These are phyloP conservation scores for Diachrysia chrysitis DNA, from an alignment of 2,888 invertebrate genomes.

Conservation along the genomic window DNA sequence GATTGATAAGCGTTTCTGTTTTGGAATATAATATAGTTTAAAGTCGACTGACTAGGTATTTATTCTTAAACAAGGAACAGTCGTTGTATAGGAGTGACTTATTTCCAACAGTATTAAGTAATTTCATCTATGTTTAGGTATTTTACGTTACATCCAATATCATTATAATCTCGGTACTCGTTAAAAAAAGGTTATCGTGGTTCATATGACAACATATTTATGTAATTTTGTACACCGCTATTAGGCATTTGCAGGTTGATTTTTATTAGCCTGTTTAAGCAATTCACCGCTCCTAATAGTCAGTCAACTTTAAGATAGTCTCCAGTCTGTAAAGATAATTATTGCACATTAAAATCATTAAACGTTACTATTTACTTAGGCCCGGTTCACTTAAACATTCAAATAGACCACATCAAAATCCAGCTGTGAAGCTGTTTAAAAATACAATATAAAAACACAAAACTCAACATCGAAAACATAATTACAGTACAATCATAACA, in stretches of 20 bases:
- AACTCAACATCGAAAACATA: slow-evolving; percentile 42
- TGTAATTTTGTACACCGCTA: background rate
- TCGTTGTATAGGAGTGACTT: background rate
- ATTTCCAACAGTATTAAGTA: background rate
- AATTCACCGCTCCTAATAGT: background rate
- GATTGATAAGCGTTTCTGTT: background rate
- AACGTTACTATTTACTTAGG: slow-evolving; percentile 37
- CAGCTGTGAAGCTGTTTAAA: slow-evolving; percentile 35
- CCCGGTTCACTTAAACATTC: slow-evolving; percentile 29
- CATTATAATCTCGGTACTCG: background rate
- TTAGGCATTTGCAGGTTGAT: background rate
- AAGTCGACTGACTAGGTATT: background rate
- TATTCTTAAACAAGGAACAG: background rate
- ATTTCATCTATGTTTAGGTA: too few species aligned
- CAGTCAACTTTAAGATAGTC: background rate
- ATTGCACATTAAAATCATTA: slow-evolving; percentile 29
- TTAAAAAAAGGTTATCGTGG: background rate
- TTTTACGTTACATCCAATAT: background rate
- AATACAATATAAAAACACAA: slow-evolving; percentile 33
- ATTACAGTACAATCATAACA: slow-evolving; percentile 20
- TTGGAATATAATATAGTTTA: slow-evolving; percentile 1
- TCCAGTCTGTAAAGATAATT: slow-evolving; percentile 2
- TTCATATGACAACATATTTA: background rate
- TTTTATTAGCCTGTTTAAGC: background rate
- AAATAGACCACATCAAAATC: slow-evolving; percentile 45